Evolutionary conservation across 1,140 invertebrate genomes (phyloP).

Genomic region (Zelostemma sp.): DNA sequence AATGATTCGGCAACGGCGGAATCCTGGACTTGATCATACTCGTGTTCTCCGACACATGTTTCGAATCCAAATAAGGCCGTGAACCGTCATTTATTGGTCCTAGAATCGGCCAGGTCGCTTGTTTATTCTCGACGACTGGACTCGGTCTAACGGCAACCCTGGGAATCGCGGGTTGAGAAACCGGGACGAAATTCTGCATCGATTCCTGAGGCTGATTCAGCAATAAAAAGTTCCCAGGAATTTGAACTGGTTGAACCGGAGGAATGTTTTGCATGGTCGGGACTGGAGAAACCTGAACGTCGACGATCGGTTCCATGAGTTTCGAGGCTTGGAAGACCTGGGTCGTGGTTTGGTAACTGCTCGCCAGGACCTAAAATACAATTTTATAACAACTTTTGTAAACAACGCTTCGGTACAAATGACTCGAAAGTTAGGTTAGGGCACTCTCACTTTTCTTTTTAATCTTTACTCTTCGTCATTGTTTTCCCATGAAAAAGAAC

Average conservation of each 20-base stretch:
- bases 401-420: no score
- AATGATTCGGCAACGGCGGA: slow-evolving; percentile 59
- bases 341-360: slow-evolving; percentile 84
- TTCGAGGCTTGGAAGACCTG: slow-evolving; percentile 87
- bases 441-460: no score
- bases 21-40: slow-evolving; percentile 67
- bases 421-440: no score
- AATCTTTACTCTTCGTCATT: no score
- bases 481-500: no score
- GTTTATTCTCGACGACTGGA: no score
- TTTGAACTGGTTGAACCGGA: slow-evolving; percentile 47
- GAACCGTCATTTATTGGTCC: slow-evolving; percentile 57
- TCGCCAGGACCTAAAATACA: slow-evolving; percentile 74
- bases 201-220: slow-evolving; percentile 69
- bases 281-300: slow-evolving; percentile 76
- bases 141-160: slow-evolving; percentile 64
- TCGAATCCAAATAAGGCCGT: slow-evolving; percentile 64
- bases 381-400: no score
- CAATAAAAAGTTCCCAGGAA: slow-evolving; percentile 73
- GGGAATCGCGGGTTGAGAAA: slow-evolving; percentile 55
- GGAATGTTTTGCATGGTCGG: slow-evolving; percentile 50
- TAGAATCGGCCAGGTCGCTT: no score
- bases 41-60: slow-evolving; percentile 65
- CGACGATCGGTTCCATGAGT: slow-evolving; percentile 80
- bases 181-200: slow-evolving; percentile 46